Conservation (phyloP, 1,140 invertebrate genomes). For the Coboldia fuscipes region DNA sequence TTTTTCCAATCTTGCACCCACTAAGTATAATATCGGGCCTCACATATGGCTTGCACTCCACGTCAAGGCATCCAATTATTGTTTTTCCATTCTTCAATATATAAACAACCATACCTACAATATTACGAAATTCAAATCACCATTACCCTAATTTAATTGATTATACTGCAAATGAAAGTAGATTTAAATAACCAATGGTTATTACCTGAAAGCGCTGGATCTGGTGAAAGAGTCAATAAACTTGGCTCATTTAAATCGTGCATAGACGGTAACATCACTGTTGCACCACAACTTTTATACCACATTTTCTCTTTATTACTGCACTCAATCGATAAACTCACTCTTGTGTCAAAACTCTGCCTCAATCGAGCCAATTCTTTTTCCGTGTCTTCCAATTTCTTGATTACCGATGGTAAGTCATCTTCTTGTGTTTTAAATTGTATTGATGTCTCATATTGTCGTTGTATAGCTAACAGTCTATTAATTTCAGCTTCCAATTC, state of each 20-base stretch:
- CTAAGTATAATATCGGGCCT: slow-evolving; percentile 35
- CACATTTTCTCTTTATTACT: slow-evolving; percentile 29
- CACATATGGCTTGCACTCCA: slow-evolving; percentile 9
- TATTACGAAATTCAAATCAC: too few species aligned
- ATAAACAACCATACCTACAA: too few species aligned
- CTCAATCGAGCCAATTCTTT: slow-evolving; percentile 25
- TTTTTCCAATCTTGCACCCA: slow-evolving; percentile 36
- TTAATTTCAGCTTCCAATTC: slow-evolving; percentile 62
- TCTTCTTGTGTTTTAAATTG: slow-evolving; percentile 8
- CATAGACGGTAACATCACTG: slow-evolving; percentile 27
- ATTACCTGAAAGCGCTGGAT: slow-evolving; percentile 48
- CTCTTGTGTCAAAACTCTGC: slow-evolving; percentile 29
- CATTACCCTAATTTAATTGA: too few species aligned
- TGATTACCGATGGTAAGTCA: slow-evolving; percentile 24
- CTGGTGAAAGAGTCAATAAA: slow-evolving; percentile 43
- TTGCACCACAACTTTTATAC: slow-evolving; percentile 27
- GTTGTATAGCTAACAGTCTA: slow-evolving; percentile 29
- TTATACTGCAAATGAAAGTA: too few species aligned
- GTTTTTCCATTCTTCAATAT: slow-evolving; percentile 28
- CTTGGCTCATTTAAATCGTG: slow-evolving; percentile 24
- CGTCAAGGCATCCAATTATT: slow-evolving; percentile 21
- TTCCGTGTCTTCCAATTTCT: slow-evolving; percentile 37
- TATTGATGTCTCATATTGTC: slow-evolving; percentile 28
- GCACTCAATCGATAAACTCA: slow-evolving; percentile 34
- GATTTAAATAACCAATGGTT: too few species aligned